Conservation (phyloP, 2,113 vertebrate species). For the Phaethornis superciliosus region DNA sequence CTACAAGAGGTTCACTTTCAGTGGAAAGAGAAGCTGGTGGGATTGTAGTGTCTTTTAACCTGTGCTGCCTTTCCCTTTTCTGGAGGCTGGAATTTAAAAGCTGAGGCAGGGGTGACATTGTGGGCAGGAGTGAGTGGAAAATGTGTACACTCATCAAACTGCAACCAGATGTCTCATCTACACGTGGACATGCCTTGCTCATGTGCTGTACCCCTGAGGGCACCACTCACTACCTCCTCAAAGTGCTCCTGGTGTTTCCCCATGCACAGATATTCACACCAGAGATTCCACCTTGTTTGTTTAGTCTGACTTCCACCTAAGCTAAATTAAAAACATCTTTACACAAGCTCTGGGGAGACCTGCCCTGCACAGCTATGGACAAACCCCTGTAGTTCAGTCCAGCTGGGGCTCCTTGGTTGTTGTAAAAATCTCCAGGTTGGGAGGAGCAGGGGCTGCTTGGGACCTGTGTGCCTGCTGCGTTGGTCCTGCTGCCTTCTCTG, state of each 20-base stretch:
- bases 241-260: neutral
- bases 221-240: neutral
- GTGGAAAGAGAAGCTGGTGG: neutral
- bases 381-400: neutral
- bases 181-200: neutral
- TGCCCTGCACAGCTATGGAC: neutral
- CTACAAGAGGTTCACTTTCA: neutral
- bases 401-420: neutral
- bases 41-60: neutral
- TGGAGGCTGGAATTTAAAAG: neutral
- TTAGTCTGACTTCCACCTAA: neutral
- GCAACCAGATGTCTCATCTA: conserved; percentile 20
- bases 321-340: conserved; percentile 1
- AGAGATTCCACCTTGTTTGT: neutral
- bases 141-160: neutral
- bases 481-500: neutral
- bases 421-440: neutral
- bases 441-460: neutral
- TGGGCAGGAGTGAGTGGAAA: conserved; percentile 15
- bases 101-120: neutral
- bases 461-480: neutral
- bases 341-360: neutral
- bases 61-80: neutral
- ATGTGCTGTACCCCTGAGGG: neutral
- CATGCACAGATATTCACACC: neutral